Base-by-base conservation (phyloP, 2,888 invertebrate genomes). In the Drepana falcataria region DNA sequence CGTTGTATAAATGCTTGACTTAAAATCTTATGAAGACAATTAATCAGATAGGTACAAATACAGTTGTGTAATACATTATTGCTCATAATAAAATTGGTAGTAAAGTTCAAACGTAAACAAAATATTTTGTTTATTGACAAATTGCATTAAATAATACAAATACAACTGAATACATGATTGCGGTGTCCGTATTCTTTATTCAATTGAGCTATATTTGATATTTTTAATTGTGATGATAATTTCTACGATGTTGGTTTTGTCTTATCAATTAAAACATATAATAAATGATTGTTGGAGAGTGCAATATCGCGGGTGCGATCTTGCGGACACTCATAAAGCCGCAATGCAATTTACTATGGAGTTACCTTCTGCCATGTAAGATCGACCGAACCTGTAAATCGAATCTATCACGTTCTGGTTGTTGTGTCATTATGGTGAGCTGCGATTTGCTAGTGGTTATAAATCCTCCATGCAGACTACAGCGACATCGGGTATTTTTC, bases 351-450 rank as follows among this genome's bases (percentile, higher is more conserved):
- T 87, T 88, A 67, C 79, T 64, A 67, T 71, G 76, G 73, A 44
- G 9, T 68, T 71, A 73, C 78, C 75, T 74, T 79, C 78, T 78
- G 79, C 78, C 73, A 71, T 68, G 73, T 73, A 76, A 80, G 87
- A 88, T 85, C 81, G 81, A 83, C 78, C 73, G 71, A 87, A 89
- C 82, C 87, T 85, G 85, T 87, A 89, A 88, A 89, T 83, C 79
- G 80, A 84, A 89, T 86, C 82, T 84, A 87, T 85, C 84, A 86
- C 83, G 87, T 85, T 80, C 82, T 71, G 75, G 72, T 74, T 73
- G 75, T 81, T 74, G 78, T 83, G 78, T 83, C 82, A 87, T 85
- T 86, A 85, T 73, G 73, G 77, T 73, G 71, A 73, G 74, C 72
- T 70, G 73, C 73, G 74, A 83, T 82, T 75, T 81, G 78, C 82